Percentiles rank a stretch among this genome's conserved stretches.
These are phyloP conservation scores for Calyptommatus sinebrachiatus DNA, from an alignment of 2,113 vertebrate species.

Conservation along the genomic window DNA sequence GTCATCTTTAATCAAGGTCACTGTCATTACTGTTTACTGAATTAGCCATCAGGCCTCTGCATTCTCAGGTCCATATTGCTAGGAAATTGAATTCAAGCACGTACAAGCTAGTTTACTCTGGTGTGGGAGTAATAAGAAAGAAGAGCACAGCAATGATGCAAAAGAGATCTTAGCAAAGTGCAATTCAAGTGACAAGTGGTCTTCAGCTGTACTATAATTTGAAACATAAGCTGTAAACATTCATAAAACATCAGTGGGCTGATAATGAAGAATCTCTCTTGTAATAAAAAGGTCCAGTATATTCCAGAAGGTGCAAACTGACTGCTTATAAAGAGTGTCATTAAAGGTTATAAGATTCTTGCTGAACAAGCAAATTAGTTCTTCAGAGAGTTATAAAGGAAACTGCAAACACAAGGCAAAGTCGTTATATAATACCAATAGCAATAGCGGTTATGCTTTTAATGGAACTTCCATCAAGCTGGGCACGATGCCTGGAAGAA, in stretches of 20 bases:
- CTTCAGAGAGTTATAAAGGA: too few relatives aligned
- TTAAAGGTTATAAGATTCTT: background rate
- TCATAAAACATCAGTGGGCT: background rate
- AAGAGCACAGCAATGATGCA: background rate
- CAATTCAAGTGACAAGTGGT: background rate
- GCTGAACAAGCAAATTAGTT: background rate
- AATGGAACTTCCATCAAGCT: background rate
- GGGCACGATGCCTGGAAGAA: conserved; percentile 10
- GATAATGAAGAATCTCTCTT: background rate
- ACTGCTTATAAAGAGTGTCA: background rate
- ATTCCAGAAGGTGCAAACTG: background rate
- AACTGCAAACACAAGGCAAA: background rate
- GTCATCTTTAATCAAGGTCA: conserved; percentile 27
- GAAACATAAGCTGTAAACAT: background rate
- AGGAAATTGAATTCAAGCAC: conserved; percentile 24
- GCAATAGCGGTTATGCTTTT: conserved; percentile 6
- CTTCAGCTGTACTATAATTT: conserved; percentile 7
- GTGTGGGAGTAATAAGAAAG: background rate
- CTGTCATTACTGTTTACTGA: conserved; percentile 6
- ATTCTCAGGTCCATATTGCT: background rate
- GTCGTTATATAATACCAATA: background rate
- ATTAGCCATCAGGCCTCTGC: background rate
- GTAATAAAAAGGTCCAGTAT: background rate
- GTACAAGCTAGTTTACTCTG: background rate
- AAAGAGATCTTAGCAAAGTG: background rate